Base-by-base conservation (phyloP, 2,113 vertebrate species). In the Limanda limanda region DNA sequence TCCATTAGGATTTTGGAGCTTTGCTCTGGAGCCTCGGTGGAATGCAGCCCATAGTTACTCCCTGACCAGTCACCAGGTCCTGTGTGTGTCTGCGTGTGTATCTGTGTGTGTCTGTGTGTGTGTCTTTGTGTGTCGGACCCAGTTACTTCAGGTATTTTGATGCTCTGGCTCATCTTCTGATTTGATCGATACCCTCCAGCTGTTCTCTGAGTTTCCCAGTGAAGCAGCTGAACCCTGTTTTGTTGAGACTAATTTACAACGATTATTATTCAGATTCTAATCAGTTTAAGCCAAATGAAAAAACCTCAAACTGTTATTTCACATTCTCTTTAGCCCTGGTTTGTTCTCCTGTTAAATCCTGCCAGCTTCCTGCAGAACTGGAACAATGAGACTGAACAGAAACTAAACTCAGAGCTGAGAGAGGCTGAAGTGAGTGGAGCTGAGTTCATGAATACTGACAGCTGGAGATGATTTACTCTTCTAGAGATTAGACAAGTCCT, bases 1-100 rank as follows among this genome's bases (percentile, higher is more conserved):
- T 69, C 10, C 48, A 67, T 48, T 0, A 59, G 73, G 68, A 80
- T 80, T 83, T 42, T 4, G 42, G 37, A 55, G 80, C 55, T 86
- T 77, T 80, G 37, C 60, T 9, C 21, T 70, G 80, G 80, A 83
- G 76, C 78, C 78, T 67, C 14, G 25, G n/a, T n/a, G 71, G 74
- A 63, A 82, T 79, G 76, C 20, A 24, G 67, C 47, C 37, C 18
- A 5, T 51, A 31, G 73, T 75, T 35, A 56, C 24, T 31, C 51
- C 21, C 58, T 23, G 55, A 15, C 31, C 64, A 67, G 47, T 52
- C 64, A 54, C 27, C 31, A 55, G 37, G 51, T 55, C 51, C 25
- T 11, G 6, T 64, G 25, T 78, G 61, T 64, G 47, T 27, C 3
- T 27, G 25, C 4, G 51, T 35, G 60, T 42, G 70, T 42, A 27